These are phyloP conservation scores for Danaus melanippus DNA, from an alignment of 1,140 invertebrate species.

Conservation along the genomic window DNA sequence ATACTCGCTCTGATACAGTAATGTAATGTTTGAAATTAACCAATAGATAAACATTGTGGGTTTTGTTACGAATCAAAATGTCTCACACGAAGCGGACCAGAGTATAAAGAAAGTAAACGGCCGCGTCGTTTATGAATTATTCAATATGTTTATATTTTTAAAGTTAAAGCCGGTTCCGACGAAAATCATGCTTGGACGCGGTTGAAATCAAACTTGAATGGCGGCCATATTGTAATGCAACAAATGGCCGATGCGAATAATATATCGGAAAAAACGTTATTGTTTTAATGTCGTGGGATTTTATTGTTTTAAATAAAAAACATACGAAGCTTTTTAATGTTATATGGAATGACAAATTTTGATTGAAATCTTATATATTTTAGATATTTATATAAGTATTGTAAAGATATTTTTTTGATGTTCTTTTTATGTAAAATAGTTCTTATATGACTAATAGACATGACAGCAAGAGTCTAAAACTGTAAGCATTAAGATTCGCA, in stretches of 20 bases:
- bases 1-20: background rate
- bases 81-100: conserved; percentile 20
- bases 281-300: no score
- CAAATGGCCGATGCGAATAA: conserved; percentile 14
- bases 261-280: conserved; percentile 2
- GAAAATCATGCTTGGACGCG: conserved; percentile 15
- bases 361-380: no score
- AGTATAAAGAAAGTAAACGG: conserved; percentile 2
- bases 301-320: background rate
- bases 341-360: background rate
- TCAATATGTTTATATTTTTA: conserved; percentile 12
- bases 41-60: conserved; percentile 27
- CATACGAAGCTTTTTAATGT: conserved; percentile 1
- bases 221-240: conserved; percentile 9
- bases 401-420: no score
- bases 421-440: no score
- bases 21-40: conserved; percentile 14
- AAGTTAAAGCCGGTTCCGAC: conserved; percentile 14
- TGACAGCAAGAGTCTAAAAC: no score
- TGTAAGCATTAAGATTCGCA: no score
- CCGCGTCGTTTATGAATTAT: conserved; percentile 14
- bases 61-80: conserved; percentile 26
- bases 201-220: conserved; percentile 20
- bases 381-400: no score
- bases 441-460: no score